Percentiles rank a stretch among this genome's conserved stretches.
Evolutionary conservation across 2,113 vertebrate species (phyloP).

Genomic region (Ceyx margarethae): DNA sequence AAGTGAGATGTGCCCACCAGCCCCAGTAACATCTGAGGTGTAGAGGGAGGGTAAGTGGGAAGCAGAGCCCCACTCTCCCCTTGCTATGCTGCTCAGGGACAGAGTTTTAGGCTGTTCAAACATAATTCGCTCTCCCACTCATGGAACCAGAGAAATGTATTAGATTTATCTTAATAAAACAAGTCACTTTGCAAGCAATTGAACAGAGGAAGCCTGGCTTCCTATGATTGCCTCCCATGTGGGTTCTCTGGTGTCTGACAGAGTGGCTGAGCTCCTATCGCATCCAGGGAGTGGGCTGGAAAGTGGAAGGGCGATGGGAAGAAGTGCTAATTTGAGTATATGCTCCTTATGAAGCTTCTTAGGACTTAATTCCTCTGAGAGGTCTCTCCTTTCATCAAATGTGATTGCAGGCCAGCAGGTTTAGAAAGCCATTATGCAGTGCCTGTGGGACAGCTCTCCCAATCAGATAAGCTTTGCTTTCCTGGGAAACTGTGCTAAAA

Average conservation of each 20-base stretch:
- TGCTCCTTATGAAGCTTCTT: background rate
- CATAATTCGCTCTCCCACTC: background rate
- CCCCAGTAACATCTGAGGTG: background rate
- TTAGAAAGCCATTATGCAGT: background rate
- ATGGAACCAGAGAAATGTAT: background rate
- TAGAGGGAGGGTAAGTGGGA: background rate
- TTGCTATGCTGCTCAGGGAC: conserved; percentile 38
- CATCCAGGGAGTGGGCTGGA: background rate
- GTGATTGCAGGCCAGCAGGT: background rate
- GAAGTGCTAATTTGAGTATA: background rate
- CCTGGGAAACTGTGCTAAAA: background rate
- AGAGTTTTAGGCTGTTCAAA: background rate
- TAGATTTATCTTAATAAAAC: conserved; percentile 47
- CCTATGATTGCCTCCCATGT: rapidly evolving
- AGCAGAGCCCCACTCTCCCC: background rate
- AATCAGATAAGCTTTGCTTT: background rate
- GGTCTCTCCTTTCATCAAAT: background rate
- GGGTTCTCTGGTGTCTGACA: background rate
- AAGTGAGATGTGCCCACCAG: background rate
- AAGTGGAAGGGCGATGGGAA: background rate
- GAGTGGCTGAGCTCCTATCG: background rate
- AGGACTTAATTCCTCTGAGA: background rate
- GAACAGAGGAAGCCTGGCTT: background rate
- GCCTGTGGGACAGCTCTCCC: background rate
- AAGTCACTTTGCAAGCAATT: background rate